These are phyloP conservation scores for Phaenicophaeus curvirostris DNA, from an alignment of 2,797 vertebrate species.

Conservation along the genomic window DNA sequence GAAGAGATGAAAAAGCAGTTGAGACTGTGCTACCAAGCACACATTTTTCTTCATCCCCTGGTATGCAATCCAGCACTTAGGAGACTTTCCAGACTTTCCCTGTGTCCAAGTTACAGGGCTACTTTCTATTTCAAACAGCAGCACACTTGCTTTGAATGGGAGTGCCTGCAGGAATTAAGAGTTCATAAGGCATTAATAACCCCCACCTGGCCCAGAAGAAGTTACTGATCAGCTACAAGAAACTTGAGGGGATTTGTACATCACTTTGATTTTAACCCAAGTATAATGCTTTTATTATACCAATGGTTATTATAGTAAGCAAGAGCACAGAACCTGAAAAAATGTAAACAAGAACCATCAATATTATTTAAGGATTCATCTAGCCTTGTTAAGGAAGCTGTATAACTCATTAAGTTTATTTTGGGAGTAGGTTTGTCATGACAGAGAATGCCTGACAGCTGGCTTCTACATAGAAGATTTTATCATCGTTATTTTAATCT, in stretches of 20 bases:
- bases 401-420: not conserved
- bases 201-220: not conserved
- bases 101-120: not conserved
- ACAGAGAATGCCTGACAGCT: not conserved
- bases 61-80: not conserved
- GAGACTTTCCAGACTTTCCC: not conserved
- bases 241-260: not conserved
- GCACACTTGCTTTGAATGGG: not conserved
- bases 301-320: not conserved
- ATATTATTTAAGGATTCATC: not conserved
- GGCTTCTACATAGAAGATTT: not conserved
- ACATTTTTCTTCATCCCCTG: not conserved
- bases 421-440: not conserved
- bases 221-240: not conserved
- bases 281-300: not conserved
- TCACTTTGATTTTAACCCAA: not conserved
- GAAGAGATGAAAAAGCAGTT: not conserved
- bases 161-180: not conserved
- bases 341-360: not conserved
- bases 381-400: not conserved
- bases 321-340: not conserved
- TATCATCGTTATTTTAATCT: not conserved
- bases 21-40: not conserved
- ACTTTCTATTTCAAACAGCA: not conserved
- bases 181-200: not conserved